These are phyloP conservation scores for Antedon mediterranea DNA, from an alignment of 53 echinoderm and acorn worm species.

Conservation along the genomic window DNA sequence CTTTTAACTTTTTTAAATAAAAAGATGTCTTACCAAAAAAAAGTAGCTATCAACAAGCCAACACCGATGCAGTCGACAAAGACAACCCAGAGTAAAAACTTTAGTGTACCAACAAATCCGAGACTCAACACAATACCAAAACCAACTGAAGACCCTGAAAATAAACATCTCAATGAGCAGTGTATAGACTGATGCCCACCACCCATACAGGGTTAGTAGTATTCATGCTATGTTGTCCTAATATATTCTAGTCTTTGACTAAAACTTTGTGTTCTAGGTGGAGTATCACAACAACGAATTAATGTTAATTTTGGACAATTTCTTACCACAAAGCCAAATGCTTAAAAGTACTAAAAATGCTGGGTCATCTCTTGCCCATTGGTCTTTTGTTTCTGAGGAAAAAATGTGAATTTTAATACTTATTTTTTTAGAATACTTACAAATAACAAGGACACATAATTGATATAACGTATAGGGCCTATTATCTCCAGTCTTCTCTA, in stretches of 20 bases:
- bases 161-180: not conserved
- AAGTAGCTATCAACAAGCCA: constrained; percentile 65
- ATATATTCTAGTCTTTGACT: too few species aligned
- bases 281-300: too few species aligned
- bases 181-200: too few species aligned
- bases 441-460: too few species aligned
- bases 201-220: too few species aligned
- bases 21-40: constrained; percentile 47
- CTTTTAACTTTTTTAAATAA: too few species aligned
- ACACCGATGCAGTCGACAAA: constrained; percentile 89
- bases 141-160: constrained; percentile 74
- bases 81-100: constrained; percentile 79
- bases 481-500: not conserved
- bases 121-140: constrained; percentile 70
- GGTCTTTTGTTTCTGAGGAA: constrained; percentile 56
- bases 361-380: constrained; percentile 96
- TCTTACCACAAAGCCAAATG: constrained; percentile 82
- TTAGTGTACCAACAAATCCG: constrained; percentile 41
- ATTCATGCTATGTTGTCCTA: too few species aligned
- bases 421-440: too few species aligned
- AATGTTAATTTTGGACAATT: not conserved
- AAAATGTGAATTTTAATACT: not conserved
- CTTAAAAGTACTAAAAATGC: constrained; percentile 92
- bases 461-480: too few species aligned
- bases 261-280: too few species aligned